These are phyloP conservation scores for Pseudomugil gertrudae DNA, from an alignment of 2,797 vertebrate species.

Conservation along the genomic window DNA sequence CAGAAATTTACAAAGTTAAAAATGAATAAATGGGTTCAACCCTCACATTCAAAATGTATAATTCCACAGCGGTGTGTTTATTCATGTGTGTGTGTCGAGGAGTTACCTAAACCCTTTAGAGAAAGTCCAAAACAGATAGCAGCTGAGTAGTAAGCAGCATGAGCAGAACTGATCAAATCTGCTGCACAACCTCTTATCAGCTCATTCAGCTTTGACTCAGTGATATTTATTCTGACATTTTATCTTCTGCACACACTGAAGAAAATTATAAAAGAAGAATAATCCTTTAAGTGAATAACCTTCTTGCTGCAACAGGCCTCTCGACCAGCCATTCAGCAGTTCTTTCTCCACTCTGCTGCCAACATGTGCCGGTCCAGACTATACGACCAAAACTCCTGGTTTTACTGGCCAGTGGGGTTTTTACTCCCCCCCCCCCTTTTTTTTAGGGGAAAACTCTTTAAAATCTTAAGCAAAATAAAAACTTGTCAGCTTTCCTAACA, in stretches of 20 bases:
- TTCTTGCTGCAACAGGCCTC: neutral
- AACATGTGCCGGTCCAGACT: neutral
- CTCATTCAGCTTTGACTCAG: neutral
- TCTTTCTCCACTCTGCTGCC: neutral
- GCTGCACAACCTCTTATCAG: neutral
- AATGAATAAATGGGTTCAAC: neutral
- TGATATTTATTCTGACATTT: neutral
- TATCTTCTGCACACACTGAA: neutral
- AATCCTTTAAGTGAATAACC: neutral
- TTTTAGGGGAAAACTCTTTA: neutral
- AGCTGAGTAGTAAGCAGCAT: neutral
- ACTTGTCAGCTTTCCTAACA: neutral
- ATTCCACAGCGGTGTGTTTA: neutral
- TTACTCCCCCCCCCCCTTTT: neutral
- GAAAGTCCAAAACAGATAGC: neutral
- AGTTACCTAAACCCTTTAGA: neutral
- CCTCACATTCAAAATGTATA: neutral
- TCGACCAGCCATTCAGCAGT: neutral
- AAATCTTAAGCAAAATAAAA: neutral
- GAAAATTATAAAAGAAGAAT: neutral
- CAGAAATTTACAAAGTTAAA: neutral
- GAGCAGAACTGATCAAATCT: neutral
- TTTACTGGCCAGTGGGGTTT: neutral
- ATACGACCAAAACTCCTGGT: constrained; percentile 5
- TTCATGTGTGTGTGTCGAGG: neutral